Evolutionary conservation across 2,888 invertebrate genomes (phyloP), one percentile per base, ranked within the genome.

Genomic region (Escarpia spicata): DNA sequence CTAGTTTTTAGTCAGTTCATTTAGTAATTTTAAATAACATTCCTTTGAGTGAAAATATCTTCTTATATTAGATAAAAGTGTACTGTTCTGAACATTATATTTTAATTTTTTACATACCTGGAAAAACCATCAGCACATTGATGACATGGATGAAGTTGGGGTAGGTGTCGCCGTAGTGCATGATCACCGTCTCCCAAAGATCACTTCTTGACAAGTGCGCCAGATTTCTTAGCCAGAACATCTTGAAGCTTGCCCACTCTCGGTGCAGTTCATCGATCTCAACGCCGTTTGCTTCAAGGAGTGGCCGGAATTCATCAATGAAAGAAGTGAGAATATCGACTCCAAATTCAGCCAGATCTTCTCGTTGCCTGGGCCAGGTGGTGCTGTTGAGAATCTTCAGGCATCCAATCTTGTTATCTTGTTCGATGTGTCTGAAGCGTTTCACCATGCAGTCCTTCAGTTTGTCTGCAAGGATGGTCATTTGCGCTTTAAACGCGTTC

Each of bases 341-440:
- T 44, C 91, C 91, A 91, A 91, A 91, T 91, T 91, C 91, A 91
- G 91, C 52, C 31, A 91, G 44, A 91, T 91, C 91, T 44, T 91
- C 60, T 60, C 19, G 44, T 45, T 91, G 43, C 91, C 52, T 91
- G 43, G 91, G 52, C 44, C 91, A 91, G 10, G 52, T 44, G 43
- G 91, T 45, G 44, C 45, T 44, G 43, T 91, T 31, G 44, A 91
- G 45, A 26, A 91, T 9, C 52, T 91, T 91, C 52, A 45, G 43
- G 52, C 44, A 91, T 43, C 91, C 52, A 45, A 91, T 91, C n/a
- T 44, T 44, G 44, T 43, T 44, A 91, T 91, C 26, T 6, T 44
- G 31, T 45, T 91, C 91, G 44, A 44, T 91, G 91, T 91, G 44
- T 45, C 52, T 91, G 91, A 91, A 91, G 44, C 91, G 45, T 43